Conservation (phyloP, 2,797 vertebrate genomes). For the Pelobates cultripes region DNA sequence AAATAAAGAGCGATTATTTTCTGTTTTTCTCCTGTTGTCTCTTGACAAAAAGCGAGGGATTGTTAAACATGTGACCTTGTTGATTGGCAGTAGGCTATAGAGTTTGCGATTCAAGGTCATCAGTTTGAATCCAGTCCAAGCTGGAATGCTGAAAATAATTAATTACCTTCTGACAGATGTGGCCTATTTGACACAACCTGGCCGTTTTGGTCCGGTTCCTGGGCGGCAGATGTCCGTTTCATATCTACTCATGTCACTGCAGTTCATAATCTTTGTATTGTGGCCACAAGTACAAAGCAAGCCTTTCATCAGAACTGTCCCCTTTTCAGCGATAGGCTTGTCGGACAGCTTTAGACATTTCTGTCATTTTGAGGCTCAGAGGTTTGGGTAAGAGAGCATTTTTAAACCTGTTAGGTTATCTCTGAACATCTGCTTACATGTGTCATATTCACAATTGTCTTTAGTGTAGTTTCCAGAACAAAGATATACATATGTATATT, state of each 20-base stretch:
- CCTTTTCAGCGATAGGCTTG: neutral
- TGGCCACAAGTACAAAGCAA: neutral
- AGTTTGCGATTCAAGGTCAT: slow-evolving; percentile 33
- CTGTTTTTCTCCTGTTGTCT: neutral
- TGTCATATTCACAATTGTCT: neutral
- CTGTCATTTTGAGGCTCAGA: slow-evolving; percentile 7
- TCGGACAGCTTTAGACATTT: neutral
- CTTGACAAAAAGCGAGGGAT: neutral
- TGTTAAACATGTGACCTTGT: slow-evolving; percentile 2
- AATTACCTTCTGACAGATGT: slow-evolving; percentile 45
- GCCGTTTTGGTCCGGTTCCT: slow-evolving; percentile 25
- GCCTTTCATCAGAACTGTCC: neutral
- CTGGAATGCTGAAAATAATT: slow-evolving; percentile 19
- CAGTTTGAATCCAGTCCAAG: slow-evolving; percentile 1
- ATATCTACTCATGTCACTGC: slow-evolving; percentile 27
- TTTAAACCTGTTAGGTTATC: neutral
- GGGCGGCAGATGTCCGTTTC: slow-evolving; percentile 39
- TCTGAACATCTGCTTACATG: slow-evolving; percentile 2
- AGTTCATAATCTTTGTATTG: slow-evolving; percentile 12
- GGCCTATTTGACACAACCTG: slow-evolving; percentile 11
- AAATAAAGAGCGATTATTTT: too few species aligned
- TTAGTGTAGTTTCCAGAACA: too few species aligned
- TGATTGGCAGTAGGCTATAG: slow-evolving; percentile 14
- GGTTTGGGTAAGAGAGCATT: neutral
- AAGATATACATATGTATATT: too few species aligned